Base-by-base conservation (phyloP, 92 coral and sea anemone species). In the Phenganax stokvisi region DNA sequence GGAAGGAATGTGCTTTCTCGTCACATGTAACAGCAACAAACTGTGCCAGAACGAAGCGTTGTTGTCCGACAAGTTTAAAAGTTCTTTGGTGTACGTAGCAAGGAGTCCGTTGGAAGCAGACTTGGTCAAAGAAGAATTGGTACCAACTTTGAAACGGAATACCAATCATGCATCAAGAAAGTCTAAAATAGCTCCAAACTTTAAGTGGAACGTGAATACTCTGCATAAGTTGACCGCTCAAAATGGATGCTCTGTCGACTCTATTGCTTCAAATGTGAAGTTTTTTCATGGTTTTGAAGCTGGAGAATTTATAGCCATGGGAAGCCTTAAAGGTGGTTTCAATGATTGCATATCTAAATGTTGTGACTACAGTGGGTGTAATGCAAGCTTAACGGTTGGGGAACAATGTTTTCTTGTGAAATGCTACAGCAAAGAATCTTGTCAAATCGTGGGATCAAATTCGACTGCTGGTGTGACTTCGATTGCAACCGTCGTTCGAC, bases 21-120 rank as follows among this genome's bases (percentile, higher is more conserved):
- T 94, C 37, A 86, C 86, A 17, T 94, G 98, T 72, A 83, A 71
- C 25, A 91, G 52, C 74, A 88, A 89, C 44, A 61, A 27, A 12
- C 89, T 88, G 52, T 94, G 98, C 52, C 87, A 84, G 20, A 92
- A 87, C 69, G 96, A 90, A 8, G 87, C 98, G 25, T 62, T 62
- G 25, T 79, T 52, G 15, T 56, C 74, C 15, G 30, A 56, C 7
- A 51, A 15, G 16, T 79, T 79, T 54, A 25, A 79, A 51, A 79
- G 72, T 20, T 29, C 57, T 29, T 51, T 79, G 52, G 51, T 79
- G n/a, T 79, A 79, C 31, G 51, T 54, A 0, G 83, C 83, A 9
- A 51, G 83, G 56, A 79, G 61, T 54, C n/a, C 73, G 15, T 13
- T 79, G 10, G 83, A 79, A 54, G 74, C 73, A 1, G 74, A 63